phyloP scores from a whole-genome alignment of 2,888 invertebrate species.

The Drosophila peninsularis region DNA sequence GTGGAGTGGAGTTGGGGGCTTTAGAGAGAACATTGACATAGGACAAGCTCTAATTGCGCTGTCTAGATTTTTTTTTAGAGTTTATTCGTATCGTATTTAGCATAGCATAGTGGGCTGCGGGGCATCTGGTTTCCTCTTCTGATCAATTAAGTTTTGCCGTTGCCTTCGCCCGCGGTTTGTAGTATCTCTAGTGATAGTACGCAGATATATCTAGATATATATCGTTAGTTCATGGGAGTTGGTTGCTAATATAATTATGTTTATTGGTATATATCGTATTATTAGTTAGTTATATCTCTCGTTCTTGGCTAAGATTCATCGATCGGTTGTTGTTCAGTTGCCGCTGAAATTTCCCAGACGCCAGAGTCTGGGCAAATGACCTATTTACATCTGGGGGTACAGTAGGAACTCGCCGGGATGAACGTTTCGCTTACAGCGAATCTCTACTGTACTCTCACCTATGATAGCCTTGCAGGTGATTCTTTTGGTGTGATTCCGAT shows the following conservation, averaged over 20 bases:
- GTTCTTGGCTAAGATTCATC: constrained; percentile 17
- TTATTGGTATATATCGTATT: constrained; percentile 36
- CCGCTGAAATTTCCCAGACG: constrained; percentile 6
- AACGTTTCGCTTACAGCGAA: constrained; percentile 5
- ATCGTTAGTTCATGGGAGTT: neutral
- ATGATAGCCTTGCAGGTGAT: constrained; percentile 3
- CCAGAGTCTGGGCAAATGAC: constrained; percentile 24
- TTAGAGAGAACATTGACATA: constrained; percentile 12
- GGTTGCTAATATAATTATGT: constrained; percentile 41
- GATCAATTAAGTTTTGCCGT: neutral
- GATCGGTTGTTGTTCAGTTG: constrained; percentile 25
- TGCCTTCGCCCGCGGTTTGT: constrained; percentile 11
- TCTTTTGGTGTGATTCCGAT: neutral
- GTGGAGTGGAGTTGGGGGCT: neutral
- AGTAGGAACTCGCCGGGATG: constrained; percentile 13
- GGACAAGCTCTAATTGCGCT: constrained; percentile 13
- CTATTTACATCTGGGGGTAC: constrained; percentile 53
- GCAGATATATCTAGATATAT: constrained; percentile 15
- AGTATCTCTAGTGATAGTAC: constrained; percentile 25
- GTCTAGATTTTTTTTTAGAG: neutral
- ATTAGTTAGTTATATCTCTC: constrained; percentile 26
- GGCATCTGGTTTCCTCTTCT: neutral
- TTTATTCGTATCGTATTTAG: neutral
- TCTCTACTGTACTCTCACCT: constrained; percentile 22
- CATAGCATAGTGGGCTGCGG: neutral